Evolutionary conservation across 2,797 vertebrate species (phyloP).

Genomic region (Coluber constrictor): DNA sequence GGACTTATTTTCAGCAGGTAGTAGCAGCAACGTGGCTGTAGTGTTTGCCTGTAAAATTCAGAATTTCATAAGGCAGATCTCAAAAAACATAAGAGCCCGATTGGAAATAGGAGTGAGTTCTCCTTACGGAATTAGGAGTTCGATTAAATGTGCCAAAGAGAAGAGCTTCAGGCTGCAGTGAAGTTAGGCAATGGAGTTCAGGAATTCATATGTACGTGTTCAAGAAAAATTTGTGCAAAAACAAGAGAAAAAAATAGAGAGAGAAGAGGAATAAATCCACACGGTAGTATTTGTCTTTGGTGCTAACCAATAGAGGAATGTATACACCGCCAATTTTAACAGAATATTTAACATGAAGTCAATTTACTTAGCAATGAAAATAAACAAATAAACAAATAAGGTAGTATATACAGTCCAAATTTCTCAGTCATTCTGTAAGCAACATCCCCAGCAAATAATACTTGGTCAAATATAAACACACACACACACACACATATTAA

Average conservation of each 20-base stretch:
- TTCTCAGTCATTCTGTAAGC: neutral
- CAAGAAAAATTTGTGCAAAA: neutral
- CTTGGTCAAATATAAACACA: neutral
- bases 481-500: neutral
- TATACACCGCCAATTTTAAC: neutral
- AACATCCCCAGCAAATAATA: neutral
- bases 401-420: neutral
- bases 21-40: neutral
- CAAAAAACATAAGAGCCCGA: neutral
- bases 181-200: neutral
- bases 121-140: neutral
- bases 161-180: neutral
- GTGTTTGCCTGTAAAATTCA: neutral
- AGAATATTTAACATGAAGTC: neutral
- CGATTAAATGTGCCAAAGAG: neutral
- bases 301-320: neutral
- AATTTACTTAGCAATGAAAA: neutral
- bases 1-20: neutral
- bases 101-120: neutral
- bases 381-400: neutral
- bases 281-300: neutral
- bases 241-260: neutral
- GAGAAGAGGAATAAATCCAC: neutral
- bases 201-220: neutral
- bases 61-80: neutral